Evolutionary conservation across 1,140 invertebrate genomes (phyloP).

Genomic region (Orussus abietinus): DNA sequence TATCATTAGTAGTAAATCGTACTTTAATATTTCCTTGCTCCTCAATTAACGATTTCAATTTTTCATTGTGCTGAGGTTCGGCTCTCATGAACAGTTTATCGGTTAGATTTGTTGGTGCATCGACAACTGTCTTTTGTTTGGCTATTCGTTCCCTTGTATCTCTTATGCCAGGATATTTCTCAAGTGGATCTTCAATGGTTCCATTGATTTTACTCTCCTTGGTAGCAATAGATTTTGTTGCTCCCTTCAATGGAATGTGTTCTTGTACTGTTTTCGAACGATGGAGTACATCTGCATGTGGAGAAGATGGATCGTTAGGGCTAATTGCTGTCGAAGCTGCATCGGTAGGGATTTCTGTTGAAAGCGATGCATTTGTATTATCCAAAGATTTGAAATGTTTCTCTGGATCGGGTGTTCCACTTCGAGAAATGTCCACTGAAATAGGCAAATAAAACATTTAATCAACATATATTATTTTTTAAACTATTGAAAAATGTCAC

Average conservation of each 20-base stretch:
- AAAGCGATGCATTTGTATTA: conserved; percentile 9
- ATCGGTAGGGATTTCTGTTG: too few species aligned
- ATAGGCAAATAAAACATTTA: conserved; percentile 6
- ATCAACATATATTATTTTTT: neutral
- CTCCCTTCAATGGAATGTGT: conserved; percentile 14
- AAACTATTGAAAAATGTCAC: conserved; percentile 7
- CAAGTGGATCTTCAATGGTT: neutral
- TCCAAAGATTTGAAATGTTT: conserved; percentile 48
- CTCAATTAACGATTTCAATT: conserved; percentile 37
- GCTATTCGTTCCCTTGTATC: neutral
- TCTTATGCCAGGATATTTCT: neutral
- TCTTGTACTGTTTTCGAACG: conserved; percentile 13
- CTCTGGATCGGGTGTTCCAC: conserved; percentile 39
- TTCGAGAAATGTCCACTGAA: conserved; percentile 40
- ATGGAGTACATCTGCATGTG: too few species aligned
- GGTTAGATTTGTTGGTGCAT: conserved; percentile 16
- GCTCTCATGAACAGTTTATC: conserved; percentile 49
- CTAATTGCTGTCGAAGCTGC: conserved; percentile 1
- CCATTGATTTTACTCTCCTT: neutral
- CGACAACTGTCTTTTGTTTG: conserved; percentile 1
- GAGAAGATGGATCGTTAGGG: too few species aligned
- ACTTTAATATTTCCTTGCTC: conserved; percentile 36
- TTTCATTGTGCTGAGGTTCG: conserved; percentile 44
- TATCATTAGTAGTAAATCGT: conserved; percentile 37
- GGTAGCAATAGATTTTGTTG: conserved; percentile 13